Percentiles rank a stretch among this genome's conserved stretches.
Conservation (phyloP, 2,113 vertebrate species). For the Chitala chitala region DNA sequence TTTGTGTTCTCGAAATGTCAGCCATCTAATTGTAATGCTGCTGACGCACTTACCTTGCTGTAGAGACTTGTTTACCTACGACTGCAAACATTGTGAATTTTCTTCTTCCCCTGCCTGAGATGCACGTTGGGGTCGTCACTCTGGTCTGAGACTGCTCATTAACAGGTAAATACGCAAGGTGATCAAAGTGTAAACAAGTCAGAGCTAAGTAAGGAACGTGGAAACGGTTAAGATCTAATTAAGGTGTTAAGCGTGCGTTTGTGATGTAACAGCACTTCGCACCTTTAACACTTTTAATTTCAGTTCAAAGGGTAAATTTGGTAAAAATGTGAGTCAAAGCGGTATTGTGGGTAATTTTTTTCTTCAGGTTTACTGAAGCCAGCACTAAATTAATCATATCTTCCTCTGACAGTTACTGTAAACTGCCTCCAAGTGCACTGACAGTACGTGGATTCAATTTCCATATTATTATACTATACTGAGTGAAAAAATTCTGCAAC, state of each 20-base stretch:
- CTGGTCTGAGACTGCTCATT: not conserved
- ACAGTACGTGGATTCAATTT: not conserved
- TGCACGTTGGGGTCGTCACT: not conserved
- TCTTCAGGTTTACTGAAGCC: too few relatives aligned
- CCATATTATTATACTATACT: not conserved
- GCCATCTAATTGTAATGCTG: slow-evolving; percentile 11
- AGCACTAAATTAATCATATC: not conserved
- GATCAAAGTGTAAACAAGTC: not conserved
- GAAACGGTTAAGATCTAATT: too few relatives aligned
- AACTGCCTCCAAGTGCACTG: not conserved
- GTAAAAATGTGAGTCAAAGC: not conserved
- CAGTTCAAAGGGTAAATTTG: too few relatives aligned
- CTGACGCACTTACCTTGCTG: not conserved
- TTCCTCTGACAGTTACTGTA: not conserved
- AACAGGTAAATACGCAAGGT: not conserved
- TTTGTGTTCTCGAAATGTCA: slow-evolving; percentile 13
- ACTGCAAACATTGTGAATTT: not conserved
- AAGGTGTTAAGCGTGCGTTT: too few relatives aligned
- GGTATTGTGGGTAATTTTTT: too few relatives aligned
- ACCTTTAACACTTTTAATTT: too few relatives aligned
- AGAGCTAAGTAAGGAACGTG: too few relatives aligned
- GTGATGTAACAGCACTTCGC: too few relatives aligned
- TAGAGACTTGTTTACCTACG: not conserved
- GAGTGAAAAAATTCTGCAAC: not conserved
- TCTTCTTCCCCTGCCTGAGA: not conserved